Base-by-base conservation (phyloP, 2,888 invertebrate species). In the Chironomus tentans region DNA sequence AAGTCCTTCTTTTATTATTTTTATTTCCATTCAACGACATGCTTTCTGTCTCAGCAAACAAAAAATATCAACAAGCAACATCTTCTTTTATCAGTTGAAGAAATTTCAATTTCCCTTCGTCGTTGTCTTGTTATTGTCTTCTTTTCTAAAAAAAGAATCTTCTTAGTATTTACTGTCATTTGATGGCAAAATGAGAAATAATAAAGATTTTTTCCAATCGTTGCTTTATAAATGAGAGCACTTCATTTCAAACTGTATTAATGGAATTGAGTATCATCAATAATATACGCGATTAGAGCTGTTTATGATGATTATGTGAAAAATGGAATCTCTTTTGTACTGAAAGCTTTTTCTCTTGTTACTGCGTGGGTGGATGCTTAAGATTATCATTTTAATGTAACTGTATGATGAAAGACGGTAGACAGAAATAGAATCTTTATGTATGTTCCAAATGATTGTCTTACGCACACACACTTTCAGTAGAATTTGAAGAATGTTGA, bases 401-500 rank as follows among this genome's bases (percentile, higher is more conserved):
- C 38, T 38, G 38, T 10, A 38, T 38, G 38, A 10, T 38, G 38
- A 10, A 38, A 28, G 28, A 28, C 3, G 28, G 28, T 28, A 38
- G 38, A 38, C 38, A 38, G 10, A 38, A 38, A 38, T 38, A 38
- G 38, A 38, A 10, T 10, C 10, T 38, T 38, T 38, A 38, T 38
- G 10, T 10, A 38, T 4, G 10, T 7, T 10, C 7, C 10, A 38
- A n/a, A 38, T 38, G 38, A 38, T 38, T 38, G 10, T 38, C 10
- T 38, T 38, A 38, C 38, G 38, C 38, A 38, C 38, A 38, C 56
- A 56, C 4, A 56, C 15, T 75, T 70, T 76, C 48, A 56, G 70
- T 68, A 62, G 76, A 76, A 70, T 21, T 56, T 56, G 28, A 77
- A 46, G 38, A 38, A 38, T 38, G 38, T 38, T 38, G 38, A 38